Base-by-base conservation (phyloP, 2,797 vertebrate genomes). In the Centropyge bicolor region DNA sequence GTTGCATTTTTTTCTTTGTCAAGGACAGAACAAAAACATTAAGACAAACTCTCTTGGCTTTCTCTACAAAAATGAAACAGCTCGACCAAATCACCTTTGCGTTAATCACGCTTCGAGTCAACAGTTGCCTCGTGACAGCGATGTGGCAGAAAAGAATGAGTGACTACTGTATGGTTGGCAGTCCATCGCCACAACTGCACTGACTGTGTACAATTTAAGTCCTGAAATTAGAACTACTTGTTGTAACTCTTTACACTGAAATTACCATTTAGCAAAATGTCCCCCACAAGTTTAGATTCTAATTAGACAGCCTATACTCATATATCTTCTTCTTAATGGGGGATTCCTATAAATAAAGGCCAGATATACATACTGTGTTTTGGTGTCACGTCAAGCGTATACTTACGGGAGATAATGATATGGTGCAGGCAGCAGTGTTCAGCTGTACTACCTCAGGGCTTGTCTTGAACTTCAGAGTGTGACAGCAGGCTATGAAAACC, bases 331-430 rank as follows among this genome's bases (percentile, higher is more conserved):
- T 73, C 86, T 86, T 91, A 90, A 92, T 90, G 89, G 88, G 76
- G 67, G 70, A 88, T 88, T 92, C 84, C 93, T 92, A 92, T 91
- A 94, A 93, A 94, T 94, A 93, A 85, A 84, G 72, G 54, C 74
- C 80, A 86, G 85, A 87, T 91, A 92, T 93, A 82, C 88, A 71
- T 76, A 78, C 74, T 87, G 85, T 89, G 91, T 92, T 92, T 83
- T 87, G 89, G 90, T 93, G 90, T 93, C 91, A 88, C 81, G 48
- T 93, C 89, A 76, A 79, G 86, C 87, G 92, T 94, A 91, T 94
- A 93, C 89, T 95, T 94, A 93, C 76, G 69, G 78, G 82, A 83
- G 89, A 87, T 94, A 94, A 94, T 94, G 82, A 94, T 72, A 94
- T 1, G 77, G 86, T 93, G 75, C 83, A 72, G 72, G 65, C 48